A percentile compares a stretch with the other conserved stretches of the same genome.
These are phyloP conservation scores for Microctenopoma steveboyesi DNA, from an alignment of 2,797 vertebrate species.

Conservation along the genomic window DNA sequence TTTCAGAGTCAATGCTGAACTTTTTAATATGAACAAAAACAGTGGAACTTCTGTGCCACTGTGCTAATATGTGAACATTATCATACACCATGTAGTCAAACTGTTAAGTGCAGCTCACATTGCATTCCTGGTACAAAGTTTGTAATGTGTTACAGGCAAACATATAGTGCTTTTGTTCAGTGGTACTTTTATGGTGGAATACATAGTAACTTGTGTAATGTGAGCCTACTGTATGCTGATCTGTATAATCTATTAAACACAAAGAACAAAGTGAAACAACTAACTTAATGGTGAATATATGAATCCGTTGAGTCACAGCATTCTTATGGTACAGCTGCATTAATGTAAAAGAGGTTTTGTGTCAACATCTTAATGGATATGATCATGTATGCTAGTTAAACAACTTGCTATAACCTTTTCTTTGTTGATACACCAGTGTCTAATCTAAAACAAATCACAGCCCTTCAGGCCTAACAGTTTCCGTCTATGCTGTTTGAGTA, in stretches of 20 bases:
- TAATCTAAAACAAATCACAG: not conserved
- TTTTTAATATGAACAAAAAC: conserved; percentile 43
- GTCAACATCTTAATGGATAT: not conserved
- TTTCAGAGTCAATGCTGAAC: conserved; percentile 26
- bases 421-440: no score
- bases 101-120: conserved; percentile 49
- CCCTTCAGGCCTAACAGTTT: not conserved
- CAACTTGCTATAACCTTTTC: no score
- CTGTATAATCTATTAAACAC: conserved; percentile 59
- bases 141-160: conserved; percentile 57
- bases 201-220: conserved; percentile 61
- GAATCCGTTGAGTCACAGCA: conserved; percentile 5
- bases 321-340: not conserved
- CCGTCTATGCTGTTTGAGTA: not conserved
- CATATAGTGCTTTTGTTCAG: conserved; percentile 67
- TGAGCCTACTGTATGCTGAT: conserved; percentile 61
- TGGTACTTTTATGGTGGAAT: conserved; percentile 66
- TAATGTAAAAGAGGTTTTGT: not conserved
- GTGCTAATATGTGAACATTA: conserved; percentile 14
- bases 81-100: conserved; percentile 26
- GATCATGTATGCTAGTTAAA: no score
- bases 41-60: conserved; percentile 54
- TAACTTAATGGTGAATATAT: conserved; percentile 8
- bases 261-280: conserved; percentile 30
- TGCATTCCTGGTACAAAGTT: conserved; percentile 43